phyloP scores from a whole-genome alignment of 2,797 vertebrate genomes.

The Miichthys miiuy region DNA sequence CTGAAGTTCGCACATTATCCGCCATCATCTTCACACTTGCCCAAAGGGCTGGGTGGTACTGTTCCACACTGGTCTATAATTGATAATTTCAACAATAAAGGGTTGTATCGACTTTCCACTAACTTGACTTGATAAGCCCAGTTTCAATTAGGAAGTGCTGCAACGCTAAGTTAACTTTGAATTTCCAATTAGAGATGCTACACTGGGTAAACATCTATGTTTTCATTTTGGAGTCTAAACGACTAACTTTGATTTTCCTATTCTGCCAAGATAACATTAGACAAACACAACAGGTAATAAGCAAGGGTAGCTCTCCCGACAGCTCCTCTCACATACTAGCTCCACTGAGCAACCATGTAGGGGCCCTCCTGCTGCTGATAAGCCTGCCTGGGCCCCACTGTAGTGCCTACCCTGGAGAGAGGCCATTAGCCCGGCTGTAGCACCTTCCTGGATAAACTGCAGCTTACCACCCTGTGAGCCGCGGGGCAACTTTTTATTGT shows the following conservation, averaged over 20 bases:
- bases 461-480: conserved; percentile 71
- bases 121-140: conserved; percentile 17
- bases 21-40: conserved; percentile 20
- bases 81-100: conserved; percentile 51
- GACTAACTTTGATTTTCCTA: conserved; percentile 49
- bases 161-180: conserved; percentile 47
- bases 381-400: conserved; percentile 64
- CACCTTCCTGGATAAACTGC: conserved; percentile 79
- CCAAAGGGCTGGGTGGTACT: conserved; percentile 28
- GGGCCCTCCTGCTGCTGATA: conserved; percentile 75
- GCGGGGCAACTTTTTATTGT: conserved; percentile 80
- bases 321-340: conserved; percentile 62
- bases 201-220: conserved; percentile 54
- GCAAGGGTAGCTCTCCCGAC: conserved; percentile 27
- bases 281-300: conserved; percentile 55
- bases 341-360: conserved; percentile 58
- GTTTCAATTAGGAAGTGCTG: conserved; percentile 34
- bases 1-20: conserved; percentile 21
- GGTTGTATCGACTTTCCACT: conserved; percentile 38
- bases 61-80: conserved; percentile 22
- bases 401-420: conserved; percentile 69
- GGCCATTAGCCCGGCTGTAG: conserved; percentile 75
- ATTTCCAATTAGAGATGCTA: conserved; percentile 66
- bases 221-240: conserved; percentile 45
- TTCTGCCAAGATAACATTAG: conserved; percentile 18